phyloP scores from a whole-genome alignment of 1,140 invertebrate genomes.

The Cydia pomonella region DNA sequence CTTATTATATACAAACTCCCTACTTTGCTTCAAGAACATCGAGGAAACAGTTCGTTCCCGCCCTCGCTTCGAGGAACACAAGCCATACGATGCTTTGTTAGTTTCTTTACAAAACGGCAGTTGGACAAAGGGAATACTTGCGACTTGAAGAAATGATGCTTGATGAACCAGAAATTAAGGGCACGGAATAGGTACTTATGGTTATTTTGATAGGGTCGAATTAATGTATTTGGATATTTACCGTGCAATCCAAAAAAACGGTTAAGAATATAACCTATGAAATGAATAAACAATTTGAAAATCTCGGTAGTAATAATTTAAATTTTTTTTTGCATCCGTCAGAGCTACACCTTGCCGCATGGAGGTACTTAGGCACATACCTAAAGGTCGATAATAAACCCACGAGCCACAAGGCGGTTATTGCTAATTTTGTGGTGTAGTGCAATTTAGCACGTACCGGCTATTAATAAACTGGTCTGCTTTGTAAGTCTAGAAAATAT shows the following conservation, averaged over 20 bases:
- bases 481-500: conserved; percentile 2
- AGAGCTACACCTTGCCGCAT: no score
- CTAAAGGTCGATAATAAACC: background rate
- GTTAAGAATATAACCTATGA: no score
- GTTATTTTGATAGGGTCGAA: no score
- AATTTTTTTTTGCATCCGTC: no score
- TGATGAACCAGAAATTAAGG: background rate
- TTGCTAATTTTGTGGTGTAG: conserved; percentile 1
- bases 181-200: no score
- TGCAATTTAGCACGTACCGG: conserved; percentile 10
- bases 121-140: background rate
- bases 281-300: no score
- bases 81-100: background rate
- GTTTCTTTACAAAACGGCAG: background rate
- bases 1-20: no score
- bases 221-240: background rate
- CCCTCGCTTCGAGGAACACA: background rate
- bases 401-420: background rate
- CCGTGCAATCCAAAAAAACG: background rate
- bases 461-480: conserved; percentile 9
- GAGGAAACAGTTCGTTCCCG: background rate
- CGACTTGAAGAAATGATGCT: background rate
- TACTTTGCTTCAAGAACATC: background rate
- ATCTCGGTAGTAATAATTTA: no score
- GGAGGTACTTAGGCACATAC: no score